Evolutionary conservation across 1,140 invertebrate species (phyloP).

Genomic region (Chironomus striatipennis): DNA sequence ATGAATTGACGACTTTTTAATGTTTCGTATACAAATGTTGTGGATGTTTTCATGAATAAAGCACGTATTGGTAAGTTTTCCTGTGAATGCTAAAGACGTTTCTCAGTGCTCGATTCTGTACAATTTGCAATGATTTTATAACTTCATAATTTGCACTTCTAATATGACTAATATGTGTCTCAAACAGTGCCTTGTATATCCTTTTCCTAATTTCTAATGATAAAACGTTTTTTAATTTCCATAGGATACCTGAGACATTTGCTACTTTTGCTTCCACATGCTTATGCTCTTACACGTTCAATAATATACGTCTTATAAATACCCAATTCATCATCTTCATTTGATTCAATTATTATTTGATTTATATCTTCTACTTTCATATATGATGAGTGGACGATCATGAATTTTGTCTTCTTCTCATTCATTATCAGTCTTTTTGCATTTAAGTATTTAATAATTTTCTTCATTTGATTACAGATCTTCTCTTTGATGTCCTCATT

Average conservation of each 20-base stretch:
- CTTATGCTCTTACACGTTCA: conserved; percentile 24
- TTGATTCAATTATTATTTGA: conserved; percentile 17
- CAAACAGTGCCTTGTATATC: conserved; percentile 28
- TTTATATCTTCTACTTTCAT: too few species aligned
- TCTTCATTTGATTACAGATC: neutral
- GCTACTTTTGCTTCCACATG: conserved; percentile 26
- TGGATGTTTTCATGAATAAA: neutral
- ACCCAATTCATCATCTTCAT: neutral
- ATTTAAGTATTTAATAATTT: conserved; percentile 11
- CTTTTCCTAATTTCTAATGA: conserved; percentile 21
- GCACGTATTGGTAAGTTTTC: neutral
- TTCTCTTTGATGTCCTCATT: neutral
- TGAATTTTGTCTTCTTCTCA: conserved; percentile 28
- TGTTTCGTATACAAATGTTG: neutral
- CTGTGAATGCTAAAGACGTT: neutral
- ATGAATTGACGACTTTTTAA: too few species aligned
- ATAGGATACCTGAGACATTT: conserved; percentile 24
- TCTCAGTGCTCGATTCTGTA: neutral
- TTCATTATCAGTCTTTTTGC: conserved; percentile 18
- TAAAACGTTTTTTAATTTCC: conserved; percentile 26
- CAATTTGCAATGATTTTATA: neutral
- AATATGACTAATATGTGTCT: conserved; percentile 28
- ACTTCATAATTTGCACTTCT: neutral
- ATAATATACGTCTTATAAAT: conserved; percentile 23
- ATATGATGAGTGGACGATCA: conserved; percentile 26